Evolutionary conservation across 2,113 vertebrate genomes (phyloP).

Genomic region (Rhizomys pruinosus): DNA sequence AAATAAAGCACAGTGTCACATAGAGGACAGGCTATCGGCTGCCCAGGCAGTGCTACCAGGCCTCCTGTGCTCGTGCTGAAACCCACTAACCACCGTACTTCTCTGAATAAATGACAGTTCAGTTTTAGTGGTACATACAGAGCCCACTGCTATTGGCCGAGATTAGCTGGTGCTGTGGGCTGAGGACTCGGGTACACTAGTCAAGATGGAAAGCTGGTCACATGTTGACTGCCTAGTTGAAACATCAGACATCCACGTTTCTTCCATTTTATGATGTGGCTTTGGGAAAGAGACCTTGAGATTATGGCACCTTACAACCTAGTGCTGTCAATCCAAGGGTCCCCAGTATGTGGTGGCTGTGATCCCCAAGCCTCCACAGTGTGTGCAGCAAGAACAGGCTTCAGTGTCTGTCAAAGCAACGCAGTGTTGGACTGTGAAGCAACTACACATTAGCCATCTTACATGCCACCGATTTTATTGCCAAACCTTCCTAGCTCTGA

Average conservation of each 20-base stretch:
- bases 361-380: not conserved
- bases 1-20: rapidly evolving
- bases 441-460: too few species aligned
- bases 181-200: rapidly evolving
- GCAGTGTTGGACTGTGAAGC: too few species aligned
- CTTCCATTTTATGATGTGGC: not conserved
- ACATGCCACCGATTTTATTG: too few species aligned
- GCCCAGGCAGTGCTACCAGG: not conserved
- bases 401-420: too few species aligned
- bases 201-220: rapidly evolving
- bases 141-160: not conserved
- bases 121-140: not conserved
- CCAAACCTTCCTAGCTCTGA: too few species aligned
- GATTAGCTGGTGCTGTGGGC: rapidly evolving
- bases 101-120: not conserved
- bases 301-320: not conserved
- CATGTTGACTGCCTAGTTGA: not conserved
- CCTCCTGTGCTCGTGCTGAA: not conserved
- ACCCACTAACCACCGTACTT: rapidly evolving
- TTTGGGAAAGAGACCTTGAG: not conserved
- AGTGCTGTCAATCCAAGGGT: not conserved
- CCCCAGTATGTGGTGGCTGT: rapidly evolving
- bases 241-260: rapidly evolving
- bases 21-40: rapidly evolving
- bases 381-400: too few species aligned